Base-by-base conservation (phyloP, 2,888 invertebrate genomes). In the Zeuzera pyrina region DNA sequence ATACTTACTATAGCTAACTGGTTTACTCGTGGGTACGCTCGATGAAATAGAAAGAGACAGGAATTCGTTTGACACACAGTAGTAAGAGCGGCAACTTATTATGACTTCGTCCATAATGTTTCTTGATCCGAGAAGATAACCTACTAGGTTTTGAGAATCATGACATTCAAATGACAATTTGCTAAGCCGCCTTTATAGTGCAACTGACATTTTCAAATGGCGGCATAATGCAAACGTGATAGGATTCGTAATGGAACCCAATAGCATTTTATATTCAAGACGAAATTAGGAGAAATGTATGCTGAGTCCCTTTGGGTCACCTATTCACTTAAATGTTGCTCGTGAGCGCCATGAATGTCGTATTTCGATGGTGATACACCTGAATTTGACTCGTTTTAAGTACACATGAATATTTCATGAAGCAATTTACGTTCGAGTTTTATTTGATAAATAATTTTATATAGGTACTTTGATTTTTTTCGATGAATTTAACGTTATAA, bases 171-270 rank as follows among this genome's bases (percentile, higher is more conserved):
- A 19, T 23, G 28, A 32, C 32, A 27, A 23, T 12, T 11, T 22
- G 5, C 21, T 29, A 21, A 33, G 19, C 21, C 19, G 13, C 29
- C 24, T 29, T 29, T 12, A 15, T 21, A 22, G 10, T 12, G 12
- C 29, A 8, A 41, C 52, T 54, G 54, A 53, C 57, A 57, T 59
- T 52, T 57, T 44, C 45, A 46, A 60, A 58, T 45, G 51, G 45
- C 47, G 36, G 38, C 34, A 33, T 37, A 39, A 41, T 33, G 31
- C 26, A 30, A 34, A 54, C 54, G 57, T 58, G 55, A 52, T 42
- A 44, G 34, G 53, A 42, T 39, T 53, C 29, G 28, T 12, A 30
- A 14, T 15, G n/a, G 10, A 13, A 14, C 14, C 28, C 23, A 19
- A 29, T 34, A 25, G 30, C 30, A 22, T 34, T 34, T 34, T 34